These are phyloP conservation scores for Oreotragus oreotragus DNA, from an alignment of 2,113 vertebrate species.

Conservation along the genomic window DNA sequence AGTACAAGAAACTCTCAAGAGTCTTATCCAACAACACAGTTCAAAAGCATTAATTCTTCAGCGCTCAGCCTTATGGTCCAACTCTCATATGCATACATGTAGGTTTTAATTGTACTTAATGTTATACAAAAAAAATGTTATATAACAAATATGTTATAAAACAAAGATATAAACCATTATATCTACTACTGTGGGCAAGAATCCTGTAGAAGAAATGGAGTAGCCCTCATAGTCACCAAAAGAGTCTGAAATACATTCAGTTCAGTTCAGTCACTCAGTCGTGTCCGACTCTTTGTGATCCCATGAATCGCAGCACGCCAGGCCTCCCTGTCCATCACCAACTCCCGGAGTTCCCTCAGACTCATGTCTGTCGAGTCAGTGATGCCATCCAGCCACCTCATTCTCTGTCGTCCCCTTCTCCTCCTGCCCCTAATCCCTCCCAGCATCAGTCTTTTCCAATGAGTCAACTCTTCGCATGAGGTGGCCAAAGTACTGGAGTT, in stretches of 20 bases:
- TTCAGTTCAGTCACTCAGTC: not conserved
- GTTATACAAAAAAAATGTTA: not conserved
- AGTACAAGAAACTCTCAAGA: not conserved
- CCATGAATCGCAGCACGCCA: accelerated
- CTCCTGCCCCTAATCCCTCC: too few relatives aligned
- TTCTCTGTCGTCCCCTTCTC: too few relatives aligned
- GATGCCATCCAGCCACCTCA: too few relatives aligned
- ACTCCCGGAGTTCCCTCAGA: not conserved
- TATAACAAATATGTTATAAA: not conserved
- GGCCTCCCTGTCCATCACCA: not conserved
- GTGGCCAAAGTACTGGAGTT: too few relatives aligned
- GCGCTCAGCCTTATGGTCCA: not conserved
- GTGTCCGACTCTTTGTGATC: not conserved
- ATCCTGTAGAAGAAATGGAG: not conserved
- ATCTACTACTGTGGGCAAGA: not conserved
- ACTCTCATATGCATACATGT: not conserved
- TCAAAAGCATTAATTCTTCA: not conserved
- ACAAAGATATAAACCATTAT: not conserved
- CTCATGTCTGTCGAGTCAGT: too few relatives aligned
- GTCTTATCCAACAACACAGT: not conserved
- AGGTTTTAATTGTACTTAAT: not conserved
- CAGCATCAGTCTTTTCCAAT: too few relatives aligned
- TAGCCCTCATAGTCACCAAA: not conserved
- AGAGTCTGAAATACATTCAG: too few relatives aligned
- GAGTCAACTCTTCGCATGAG: too few relatives aligned